These are phyloP conservation scores for Tenthredo livida DNA, from an alignment of 2,888 invertebrate species.

Conservation along the genomic window DNA sequence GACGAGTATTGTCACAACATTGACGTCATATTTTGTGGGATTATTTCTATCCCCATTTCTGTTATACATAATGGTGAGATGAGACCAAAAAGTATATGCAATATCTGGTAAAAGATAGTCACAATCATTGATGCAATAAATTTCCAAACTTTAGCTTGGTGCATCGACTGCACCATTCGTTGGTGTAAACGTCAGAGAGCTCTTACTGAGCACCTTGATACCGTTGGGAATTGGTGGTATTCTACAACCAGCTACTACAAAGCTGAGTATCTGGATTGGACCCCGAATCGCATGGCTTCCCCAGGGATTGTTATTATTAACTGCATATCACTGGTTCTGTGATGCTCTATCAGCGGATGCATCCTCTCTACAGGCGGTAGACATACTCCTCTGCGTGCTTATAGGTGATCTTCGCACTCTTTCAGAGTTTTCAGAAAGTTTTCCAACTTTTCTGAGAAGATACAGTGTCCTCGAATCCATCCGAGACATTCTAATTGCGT, in stretches of 20 bases:
- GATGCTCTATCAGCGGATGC: slow-evolving; percentile 74
- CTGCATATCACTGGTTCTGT: slow-evolving; percentile 75
- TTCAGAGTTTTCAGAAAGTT: not conserved
- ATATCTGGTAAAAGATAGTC: not conserved
- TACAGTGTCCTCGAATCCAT: not conserved
- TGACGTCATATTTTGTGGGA: slow-evolving; percentile 73
- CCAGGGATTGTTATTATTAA: slow-evolving; percentile 68
- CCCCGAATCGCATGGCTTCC: slow-evolving; percentile 71
- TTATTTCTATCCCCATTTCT: slow-evolving; percentile 73
- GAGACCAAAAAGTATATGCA: not conserved
- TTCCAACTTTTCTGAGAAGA: not conserved
- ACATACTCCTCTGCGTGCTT: slow-evolving; percentile 73
- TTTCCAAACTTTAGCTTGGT: slow-evolving; percentile 67
- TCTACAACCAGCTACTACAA: slow-evolving; percentile 62
- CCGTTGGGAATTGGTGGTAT: slow-evolving; percentile 71
- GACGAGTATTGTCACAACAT: slow-evolving; percentile 73
- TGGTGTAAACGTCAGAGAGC: slow-evolving; percentile 73
- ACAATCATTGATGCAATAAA: slow-evolving; percentile 10
- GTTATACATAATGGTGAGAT: slow-evolving; percentile 73
- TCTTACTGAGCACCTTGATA: slow-evolving; percentile 71
- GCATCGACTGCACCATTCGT: slow-evolving; percentile 72
- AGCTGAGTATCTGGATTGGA: slow-evolving; percentile 55
- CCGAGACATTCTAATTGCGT: not conserved
- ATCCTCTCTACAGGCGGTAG: slow-evolving; percentile 71
- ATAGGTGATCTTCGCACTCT: slow-evolving; percentile 67